These are phyloP conservation scores for Morelia viridis DNA, from an alignment of 2,797 vertebrate genomes.

Conservation along the genomic window DNA sequence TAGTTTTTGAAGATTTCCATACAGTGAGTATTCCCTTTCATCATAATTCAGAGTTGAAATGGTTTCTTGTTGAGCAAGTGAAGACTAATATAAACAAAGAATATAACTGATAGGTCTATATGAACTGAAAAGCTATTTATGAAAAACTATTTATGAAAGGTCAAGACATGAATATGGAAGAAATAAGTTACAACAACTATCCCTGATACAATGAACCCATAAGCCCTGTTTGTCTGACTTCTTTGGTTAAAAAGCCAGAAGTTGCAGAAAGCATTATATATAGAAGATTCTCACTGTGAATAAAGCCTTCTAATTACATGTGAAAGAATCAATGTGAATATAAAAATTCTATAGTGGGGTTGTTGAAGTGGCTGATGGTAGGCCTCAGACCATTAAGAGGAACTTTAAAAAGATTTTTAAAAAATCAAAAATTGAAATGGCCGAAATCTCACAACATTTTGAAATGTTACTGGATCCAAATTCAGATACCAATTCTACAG, in stretches of 20 bases:
- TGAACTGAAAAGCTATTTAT: not conserved
- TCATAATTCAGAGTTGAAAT: not conserved
- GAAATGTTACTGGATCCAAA: not conserved
- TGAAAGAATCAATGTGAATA: not conserved
- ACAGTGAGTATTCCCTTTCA: not conserved
- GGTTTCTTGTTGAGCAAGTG: not conserved
- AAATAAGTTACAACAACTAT: not conserved
- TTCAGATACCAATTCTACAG: not conserved
- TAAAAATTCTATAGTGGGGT: not conserved
- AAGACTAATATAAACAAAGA: not conserved
- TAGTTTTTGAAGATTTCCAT: not conserved
- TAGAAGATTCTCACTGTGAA: not conserved
- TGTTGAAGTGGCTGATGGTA: no score
- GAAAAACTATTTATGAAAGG: not conserved
- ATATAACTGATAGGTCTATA: not conserved
- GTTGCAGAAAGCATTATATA: not conserved
- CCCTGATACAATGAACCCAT: not conserved
- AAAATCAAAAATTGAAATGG: not conserved
- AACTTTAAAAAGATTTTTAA: not conserved
- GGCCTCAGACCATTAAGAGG: no score
- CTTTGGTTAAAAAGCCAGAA: not conserved
- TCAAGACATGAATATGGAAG: not conserved
- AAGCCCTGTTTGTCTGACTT: not conserved
- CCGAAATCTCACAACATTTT: not conserved
- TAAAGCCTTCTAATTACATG: not conserved